Percentiles rank a stretch among this genome's conserved stretches.
phyloP scores from a whole-genome alignment of 2,113 vertebrate species.

The Okapia johnstoni region DNA sequence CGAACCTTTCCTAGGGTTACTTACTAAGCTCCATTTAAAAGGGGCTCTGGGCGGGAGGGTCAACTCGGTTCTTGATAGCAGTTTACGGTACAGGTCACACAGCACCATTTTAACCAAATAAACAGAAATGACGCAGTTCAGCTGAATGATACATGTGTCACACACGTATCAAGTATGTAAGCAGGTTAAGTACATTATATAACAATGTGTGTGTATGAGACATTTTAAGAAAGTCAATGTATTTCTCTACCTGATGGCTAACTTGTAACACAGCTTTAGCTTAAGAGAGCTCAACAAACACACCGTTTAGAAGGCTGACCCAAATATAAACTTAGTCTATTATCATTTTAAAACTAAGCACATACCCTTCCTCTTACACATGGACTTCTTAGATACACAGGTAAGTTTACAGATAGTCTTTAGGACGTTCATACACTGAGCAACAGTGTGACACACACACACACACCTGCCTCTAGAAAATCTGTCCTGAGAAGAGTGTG shows the following conservation, averaged over 20 bases:
- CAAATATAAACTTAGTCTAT: background rate
- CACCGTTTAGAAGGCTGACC: background rate
- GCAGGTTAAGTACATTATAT: background rate
- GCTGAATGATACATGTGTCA: background rate
- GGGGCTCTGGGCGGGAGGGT: background rate
- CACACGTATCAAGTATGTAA: rapidly evolving
- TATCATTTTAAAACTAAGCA: background rate
- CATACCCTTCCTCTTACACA: background rate
- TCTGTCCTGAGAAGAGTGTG: background rate
- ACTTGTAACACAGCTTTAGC: background rate
- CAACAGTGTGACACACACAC: rapidly evolving
- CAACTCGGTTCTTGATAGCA: background rate
- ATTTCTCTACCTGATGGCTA: background rate
- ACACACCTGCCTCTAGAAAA: background rate
- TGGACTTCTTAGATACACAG: background rate
- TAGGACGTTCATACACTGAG: background rate
- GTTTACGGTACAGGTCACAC: background rate
- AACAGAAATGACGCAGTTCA: background rate
- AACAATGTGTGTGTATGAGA: background rate
- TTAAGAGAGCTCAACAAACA: background rate
- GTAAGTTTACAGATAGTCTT: background rate
- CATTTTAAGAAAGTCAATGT: background rate
- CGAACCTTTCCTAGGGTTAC: background rate
- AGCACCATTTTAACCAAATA: background rate
- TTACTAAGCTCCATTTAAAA: background rate